Conservation (phyloP, 2,113 vertebrate genomes). For the Xyliphius kryptos region DNA sequence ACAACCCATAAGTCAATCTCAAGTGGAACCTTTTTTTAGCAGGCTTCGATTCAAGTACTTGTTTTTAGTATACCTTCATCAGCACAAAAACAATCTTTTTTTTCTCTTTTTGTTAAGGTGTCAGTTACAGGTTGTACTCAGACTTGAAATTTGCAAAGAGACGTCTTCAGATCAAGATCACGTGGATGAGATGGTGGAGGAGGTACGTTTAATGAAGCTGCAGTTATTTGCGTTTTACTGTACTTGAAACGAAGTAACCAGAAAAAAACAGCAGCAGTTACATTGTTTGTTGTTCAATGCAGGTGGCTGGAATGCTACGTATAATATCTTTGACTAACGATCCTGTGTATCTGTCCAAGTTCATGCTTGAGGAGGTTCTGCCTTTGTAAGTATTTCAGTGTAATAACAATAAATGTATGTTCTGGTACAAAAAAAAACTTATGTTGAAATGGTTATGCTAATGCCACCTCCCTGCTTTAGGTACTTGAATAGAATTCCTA, state of each 20-base stretch:
- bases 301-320: constrained; percentile 82
- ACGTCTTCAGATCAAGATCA: constrained; percentile 55
- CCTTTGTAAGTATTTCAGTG: constrained; percentile 65
- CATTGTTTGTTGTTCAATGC: constrained; percentile 11
- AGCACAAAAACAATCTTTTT: too few species aligned
- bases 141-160: constrained; percentile 77
- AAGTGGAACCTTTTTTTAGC: too few species aligned
- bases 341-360: constrained; percentile 72
- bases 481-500: constrained; percentile 73
- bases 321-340: constrained; percentile 83
- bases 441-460: not conserved
- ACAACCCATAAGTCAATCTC: too few species aligned
- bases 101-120: constrained; percentile 65
- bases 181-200: constrained; percentile 74
- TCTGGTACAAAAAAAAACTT: not conserved
- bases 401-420: too few species aligned
- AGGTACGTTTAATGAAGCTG: constrained; percentile 61
- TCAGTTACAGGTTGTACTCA: constrained; percentile 78
- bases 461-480: constrained; percentile 51
- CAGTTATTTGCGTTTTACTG: not conserved
- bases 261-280: not conserved
- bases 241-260: not conserved
- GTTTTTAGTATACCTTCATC: too few species aligned
- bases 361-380: constrained; percentile 79
- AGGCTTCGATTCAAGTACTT: too few species aligned